phyloP scores from a whole-genome alignment of 2,888 invertebrate genomes.

The Thalpophila matura region DNA sequence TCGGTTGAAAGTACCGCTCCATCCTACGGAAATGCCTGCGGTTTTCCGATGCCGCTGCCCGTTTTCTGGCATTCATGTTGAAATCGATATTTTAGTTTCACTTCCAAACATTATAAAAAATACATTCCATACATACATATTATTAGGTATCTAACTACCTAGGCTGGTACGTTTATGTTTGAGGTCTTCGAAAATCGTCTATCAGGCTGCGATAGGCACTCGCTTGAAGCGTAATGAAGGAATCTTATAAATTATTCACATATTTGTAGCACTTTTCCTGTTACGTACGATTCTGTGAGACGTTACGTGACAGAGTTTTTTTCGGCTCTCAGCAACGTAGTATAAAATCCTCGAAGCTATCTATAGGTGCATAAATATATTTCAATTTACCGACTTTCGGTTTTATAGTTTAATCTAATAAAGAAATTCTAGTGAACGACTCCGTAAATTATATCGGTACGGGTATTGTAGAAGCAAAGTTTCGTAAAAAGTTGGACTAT shows the following conservation, averaged over 20 bases:
- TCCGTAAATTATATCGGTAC: slow-evolving; percentile 53
- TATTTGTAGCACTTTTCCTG: slow-evolving; percentile 43
- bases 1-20: slow-evolving; percentile 50
- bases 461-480: slow-evolving; percentile 55
- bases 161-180: neutral
- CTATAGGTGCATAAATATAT: slow-evolving; percentile 4
- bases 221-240: slow-evolving; percentile 60
- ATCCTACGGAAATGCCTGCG: slow-evolving; percentile 60
- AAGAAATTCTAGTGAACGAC: slow-evolving; percentile 52
- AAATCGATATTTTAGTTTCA: slow-evolving; percentile 54
- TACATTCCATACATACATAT: slow-evolving; percentile 7
- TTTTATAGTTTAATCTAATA: slow-evolving; percentile 56
- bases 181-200: slow-evolving; percentile 11
- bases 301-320: neutral
- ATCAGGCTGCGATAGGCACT: slow-evolving; percentile 1
- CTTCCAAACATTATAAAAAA: slow-evolving; percentile 43
- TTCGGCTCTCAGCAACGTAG: neutral
- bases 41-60: slow-evolving; percentile 47
- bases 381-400: slow-evolving; percentile 35
- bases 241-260: slow-evolving; percentile 70
- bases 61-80: slow-evolving; percentile 45
- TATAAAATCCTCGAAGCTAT: slow-evolving; percentile 10
- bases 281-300: slow-evolving; percentile 18
- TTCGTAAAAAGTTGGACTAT: slow-evolving; percentile 66
- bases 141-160: too few relatives aligned